Evolutionary conservation across 2,113 vertebrate genomes (phyloP), one percentile per base, ranked within the genome.

Genomic region (Siniperca knerii): DNA sequence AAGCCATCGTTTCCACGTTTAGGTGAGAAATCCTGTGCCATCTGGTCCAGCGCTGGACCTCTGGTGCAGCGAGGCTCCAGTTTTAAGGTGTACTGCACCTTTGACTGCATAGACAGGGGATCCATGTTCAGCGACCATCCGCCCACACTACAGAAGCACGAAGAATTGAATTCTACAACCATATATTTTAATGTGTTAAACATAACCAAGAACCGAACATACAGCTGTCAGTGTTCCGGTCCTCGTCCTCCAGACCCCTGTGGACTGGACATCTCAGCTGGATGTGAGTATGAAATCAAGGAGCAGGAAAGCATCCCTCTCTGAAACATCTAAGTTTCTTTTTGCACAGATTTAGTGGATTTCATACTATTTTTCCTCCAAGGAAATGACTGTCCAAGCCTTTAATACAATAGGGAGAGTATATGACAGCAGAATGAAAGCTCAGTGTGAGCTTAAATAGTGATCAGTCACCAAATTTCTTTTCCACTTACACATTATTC

Each of bases 51-150:
- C 8, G 35, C 29, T 50, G 89, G 93, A 1, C 2, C 33, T 12
- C 73, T 87, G 73, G 93, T 96, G 78, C 87, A 85, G 8, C 83
- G 75, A 35, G 90, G 89, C 18, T 89, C 77, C 69, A 92, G 54
- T 46, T 94, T 96, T 42, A 8, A 35, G 4, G 68, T 96, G n/a
- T 95, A 68, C 87, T 96, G 96, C 88, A 84, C 82, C 79, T 96
- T 95, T 74, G 68, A 55, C 21, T 92, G 89, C 57, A 74, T 23
- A 0, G 87, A 82, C 58, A 48, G 16, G 1, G 10, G 2, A 8
- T 68, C 64, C n/a, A 93, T 95, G 77, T 71, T 54, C 50, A 69
- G 71, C 7, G 40, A 62, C 12, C 48, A 88, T 6, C 48, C 64
- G 0, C 57, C 46, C n/a, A 83, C 8, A 65, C 13, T 0, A n/a